These are phyloP conservation scores for Callaeas wilsoni DNA, from an alignment of 2,113 vertebrate genomes.

Conservation along the genomic window DNA sequence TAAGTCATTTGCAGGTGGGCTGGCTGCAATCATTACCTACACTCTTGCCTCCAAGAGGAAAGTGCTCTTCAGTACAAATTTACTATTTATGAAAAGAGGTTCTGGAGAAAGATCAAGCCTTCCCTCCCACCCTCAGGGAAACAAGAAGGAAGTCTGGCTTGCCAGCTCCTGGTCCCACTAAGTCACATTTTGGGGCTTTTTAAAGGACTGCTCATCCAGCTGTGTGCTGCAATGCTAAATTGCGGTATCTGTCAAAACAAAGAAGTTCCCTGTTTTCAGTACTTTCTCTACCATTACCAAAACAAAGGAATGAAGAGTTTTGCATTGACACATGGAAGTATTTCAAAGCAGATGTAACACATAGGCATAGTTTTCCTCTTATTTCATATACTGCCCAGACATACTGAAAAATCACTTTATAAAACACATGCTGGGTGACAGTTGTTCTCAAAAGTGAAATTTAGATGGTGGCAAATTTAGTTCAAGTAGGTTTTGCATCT, in stretches of 20 bases:
- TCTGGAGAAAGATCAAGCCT: not conserved
- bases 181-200: not conserved
- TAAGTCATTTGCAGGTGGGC: not conserved
- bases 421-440: not conserved
- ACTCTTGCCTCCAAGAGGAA: not conserved
- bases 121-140: not conserved
- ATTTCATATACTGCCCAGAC: not conserved
- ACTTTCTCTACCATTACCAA: not conserved
- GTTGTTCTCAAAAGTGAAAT: not conserved
- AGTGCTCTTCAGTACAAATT: not conserved
- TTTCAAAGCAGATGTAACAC: not conserved
- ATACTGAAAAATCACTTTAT: not conserved
- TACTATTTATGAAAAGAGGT: not conserved
- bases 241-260: not conserved
- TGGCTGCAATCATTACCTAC: not conserved
- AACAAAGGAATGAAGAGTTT: not conserved
- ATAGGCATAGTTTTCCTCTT: not conserved
- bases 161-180: not conserved
- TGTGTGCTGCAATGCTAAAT: not conserved
- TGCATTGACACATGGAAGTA: not conserved
- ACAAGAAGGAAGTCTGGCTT: not conserved
- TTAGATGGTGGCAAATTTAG: not conserved
- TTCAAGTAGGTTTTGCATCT: not conserved
- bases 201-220: not conserved
- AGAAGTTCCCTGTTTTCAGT: not conserved